Evolutionary conservation across 2,797 vertebrate species (phyloP).

Genomic region (Champsocephalus gunnari): DNA sequence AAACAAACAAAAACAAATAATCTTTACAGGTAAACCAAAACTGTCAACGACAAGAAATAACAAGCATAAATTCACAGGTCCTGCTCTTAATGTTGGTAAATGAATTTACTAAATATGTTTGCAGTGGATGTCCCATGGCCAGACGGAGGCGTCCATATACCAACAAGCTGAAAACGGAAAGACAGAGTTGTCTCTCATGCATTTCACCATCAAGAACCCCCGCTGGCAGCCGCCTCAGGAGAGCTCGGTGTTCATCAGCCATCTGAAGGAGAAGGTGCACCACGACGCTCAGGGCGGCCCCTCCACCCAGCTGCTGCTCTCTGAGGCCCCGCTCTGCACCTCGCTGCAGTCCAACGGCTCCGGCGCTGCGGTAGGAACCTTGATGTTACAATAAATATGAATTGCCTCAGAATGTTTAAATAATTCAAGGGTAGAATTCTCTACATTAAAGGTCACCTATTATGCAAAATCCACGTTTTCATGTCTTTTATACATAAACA

Average conservation of each 20-base stretch:
- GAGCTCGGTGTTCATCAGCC: slow-evolving; percentile 96
- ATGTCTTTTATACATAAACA: too few relatives aligned
- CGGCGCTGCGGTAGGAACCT: slow-evolving; percentile 76
- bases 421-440: not conserved
- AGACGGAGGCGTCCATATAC: slow-evolving; percentile 97
- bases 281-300: slow-evolving; percentile 87
- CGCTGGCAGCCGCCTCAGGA: slow-evolving; percentile 97
- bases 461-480: too few relatives aligned
- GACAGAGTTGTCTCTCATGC: slow-evolving; percentile 98
- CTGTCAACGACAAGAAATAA: too few relatives aligned
- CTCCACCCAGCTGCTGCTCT: slow-evolving; percentile 86
- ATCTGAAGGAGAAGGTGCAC: slow-evolving; percentile 96
- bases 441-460: not conserved
- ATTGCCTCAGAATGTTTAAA: not conserved
- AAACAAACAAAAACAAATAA: too few relatives aligned
- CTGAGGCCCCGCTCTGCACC: slow-evolving; percentile 86
- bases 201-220: slow-evolving; percentile 98
- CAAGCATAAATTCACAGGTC: too few relatives aligned
- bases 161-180: slow-evolving; percentile 99
- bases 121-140: slow-evolving; percentile 97
- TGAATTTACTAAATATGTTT: slow-evolving; percentile 11
- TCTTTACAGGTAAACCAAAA: too few relatives aligned
- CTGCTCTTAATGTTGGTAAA: not conserved
- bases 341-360: slow-evolving; percentile 87
- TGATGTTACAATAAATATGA: not conserved